phyloP scores from a whole-genome alignment of 2,888 invertebrate species.

The Blastobasis lacticolella region DNA sequence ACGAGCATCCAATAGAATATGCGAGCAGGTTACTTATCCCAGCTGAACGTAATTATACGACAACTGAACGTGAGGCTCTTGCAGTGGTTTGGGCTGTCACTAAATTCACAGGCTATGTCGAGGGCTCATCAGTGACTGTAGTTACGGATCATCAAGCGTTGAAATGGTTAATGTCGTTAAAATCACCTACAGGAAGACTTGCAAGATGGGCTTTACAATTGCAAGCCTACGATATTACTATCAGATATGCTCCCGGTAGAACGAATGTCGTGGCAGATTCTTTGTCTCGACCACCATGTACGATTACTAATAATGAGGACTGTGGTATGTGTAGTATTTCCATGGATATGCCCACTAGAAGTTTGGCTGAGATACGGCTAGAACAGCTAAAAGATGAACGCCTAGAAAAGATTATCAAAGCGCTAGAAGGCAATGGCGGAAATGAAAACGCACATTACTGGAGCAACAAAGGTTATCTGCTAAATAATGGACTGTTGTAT shows the following conservation, averaged over 20 bases:
- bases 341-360: not conserved
- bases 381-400: not conserved
- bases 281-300: conserved; percentile 9
- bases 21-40: conserved; percentile 17
- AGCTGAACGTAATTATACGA: conserved; percentile 38
- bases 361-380: not conserved
- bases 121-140: conserved; percentile 4
- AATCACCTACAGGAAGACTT: conserved; percentile 39
- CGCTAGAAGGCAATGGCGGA: not conserved
- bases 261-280: conserved; percentile 8
- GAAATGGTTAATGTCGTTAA: conserved; percentile 22
- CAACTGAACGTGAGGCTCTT: conserved; percentile 42
- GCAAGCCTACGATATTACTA: conserved; percentile 18
- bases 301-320: not conserved
- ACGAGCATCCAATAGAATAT: conserved; percentile 18
- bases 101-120: conserved; percentile 6
- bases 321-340: not conserved
- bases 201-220: conserved; percentile 43
- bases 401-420: not conserved
- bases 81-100: conserved; percentile 10
- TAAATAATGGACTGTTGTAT: not conserved
- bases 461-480: not conserved
- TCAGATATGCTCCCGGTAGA: conserved; percentile 4
- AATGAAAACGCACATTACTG: not conserved
- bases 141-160: conserved; percentile 10